phyloP scores from a whole-genome alignment of 1,140 invertebrate genomes.

The Pygmarrhopalites habei region DNA sequence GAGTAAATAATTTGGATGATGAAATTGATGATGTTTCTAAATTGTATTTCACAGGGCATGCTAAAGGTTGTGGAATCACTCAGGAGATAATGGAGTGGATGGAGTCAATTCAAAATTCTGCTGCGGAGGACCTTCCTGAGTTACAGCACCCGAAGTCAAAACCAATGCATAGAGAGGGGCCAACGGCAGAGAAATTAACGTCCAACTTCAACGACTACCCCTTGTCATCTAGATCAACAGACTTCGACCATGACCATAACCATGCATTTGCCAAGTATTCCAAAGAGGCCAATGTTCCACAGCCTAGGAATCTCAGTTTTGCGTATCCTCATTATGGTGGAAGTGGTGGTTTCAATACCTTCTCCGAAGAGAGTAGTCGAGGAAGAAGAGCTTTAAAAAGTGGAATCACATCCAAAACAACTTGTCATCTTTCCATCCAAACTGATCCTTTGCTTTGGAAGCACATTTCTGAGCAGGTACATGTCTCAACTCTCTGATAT shows the following conservation, averaged over 20 bases:
- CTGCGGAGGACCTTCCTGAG: constrained; percentile 52
- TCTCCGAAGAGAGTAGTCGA: constrained; percentile 15
- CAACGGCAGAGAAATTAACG: constrained; percentile 26
- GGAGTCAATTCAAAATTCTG: constrained; percentile 82
- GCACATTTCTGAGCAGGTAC: constrained; percentile 65
- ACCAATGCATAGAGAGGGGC: constrained; percentile 40
- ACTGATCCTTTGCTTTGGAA: constrained; percentile 96
- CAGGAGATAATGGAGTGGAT: constrained; percentile 84
- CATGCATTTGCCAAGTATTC: constrained; percentile 56
- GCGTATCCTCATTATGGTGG: constrained; percentile 14
- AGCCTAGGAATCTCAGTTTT: not conserved
- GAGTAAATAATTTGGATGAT: too few relatives aligned
- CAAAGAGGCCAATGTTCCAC: constrained; percentile 47
- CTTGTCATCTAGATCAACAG: constrained; percentile 13
- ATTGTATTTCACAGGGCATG: constrained; percentile 55
- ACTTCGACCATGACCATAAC: constrained; percentile 40
- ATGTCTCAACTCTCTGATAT: too few relatives aligned
- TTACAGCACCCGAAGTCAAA: constrained; percentile 37
- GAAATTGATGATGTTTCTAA: too few relatives aligned
- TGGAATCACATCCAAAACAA: constrained; percentile 60
- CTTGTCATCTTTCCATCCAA: constrained; percentile 92
- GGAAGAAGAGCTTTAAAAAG: constrained; percentile 51
- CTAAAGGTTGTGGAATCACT: constrained; percentile 76
- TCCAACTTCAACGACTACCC: constrained; percentile 40
- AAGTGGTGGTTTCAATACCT: too few relatives aligned